These are phyloP conservation scores for Drosophila serrata DNA, from an alignment of 1,140 invertebrate species.

Conservation along the genomic window DNA sequence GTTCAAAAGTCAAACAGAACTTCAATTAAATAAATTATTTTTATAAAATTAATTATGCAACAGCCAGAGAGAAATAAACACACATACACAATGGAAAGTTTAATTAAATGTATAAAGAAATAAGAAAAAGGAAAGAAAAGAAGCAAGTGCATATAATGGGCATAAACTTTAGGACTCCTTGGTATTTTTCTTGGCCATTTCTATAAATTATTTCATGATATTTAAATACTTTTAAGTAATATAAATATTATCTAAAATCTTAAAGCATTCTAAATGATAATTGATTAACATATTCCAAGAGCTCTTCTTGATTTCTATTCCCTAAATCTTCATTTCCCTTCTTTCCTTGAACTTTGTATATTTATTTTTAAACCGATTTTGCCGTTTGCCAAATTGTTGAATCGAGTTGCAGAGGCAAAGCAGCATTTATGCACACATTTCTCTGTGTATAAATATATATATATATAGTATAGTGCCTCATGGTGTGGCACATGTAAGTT, in stretches of 20 bases:
- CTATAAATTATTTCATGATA: no score
- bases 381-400: conserved; percentile 38
- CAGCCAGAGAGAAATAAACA: conserved; percentile 11
- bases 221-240: neutral
- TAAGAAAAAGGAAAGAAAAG: neutral
- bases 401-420: conserved; percentile 24
- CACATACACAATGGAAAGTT: conserved; percentile 3
- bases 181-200: neutral
- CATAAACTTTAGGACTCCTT: conserved; percentile 4
- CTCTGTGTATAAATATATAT: neutral
- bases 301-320: neutral
- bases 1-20: conserved; percentile 59
- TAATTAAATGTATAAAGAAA: conserved; percentile 31
- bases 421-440: conserved; percentile 59
- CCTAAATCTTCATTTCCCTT: neutral
- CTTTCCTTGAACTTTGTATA: neutral
- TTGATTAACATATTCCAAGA: neutral
- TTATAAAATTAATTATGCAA: conserved; percentile 73
- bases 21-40: conserved; percentile 74
- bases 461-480: neutral
- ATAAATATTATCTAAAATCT: neutral
- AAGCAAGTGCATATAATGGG: conserved; percentile 8
- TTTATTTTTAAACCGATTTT: conserved; percentile 37
- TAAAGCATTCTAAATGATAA: neutral
- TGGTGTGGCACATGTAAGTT: conserved; percentile 60